A percentile compares a stretch with the other conserved stretches of the same genome.
Conservation (phyloP, 2,888 invertebrate species). For the Epistrophe eligans region DNA sequence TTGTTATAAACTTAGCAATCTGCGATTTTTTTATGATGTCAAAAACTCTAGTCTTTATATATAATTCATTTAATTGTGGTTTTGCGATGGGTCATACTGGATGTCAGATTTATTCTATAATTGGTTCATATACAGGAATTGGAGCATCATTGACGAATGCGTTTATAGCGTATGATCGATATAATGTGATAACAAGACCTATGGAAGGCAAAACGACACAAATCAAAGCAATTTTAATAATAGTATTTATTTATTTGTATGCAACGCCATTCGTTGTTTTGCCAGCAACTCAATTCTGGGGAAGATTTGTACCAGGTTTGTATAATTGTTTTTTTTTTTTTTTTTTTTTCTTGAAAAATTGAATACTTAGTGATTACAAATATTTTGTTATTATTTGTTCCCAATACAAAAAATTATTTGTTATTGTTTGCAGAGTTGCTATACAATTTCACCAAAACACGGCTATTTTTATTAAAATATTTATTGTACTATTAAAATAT, state of each 20-base stretch:
- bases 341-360: too few species aligned
- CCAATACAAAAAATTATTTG: too few species aligned
- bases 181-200: constrained; percentile 91
- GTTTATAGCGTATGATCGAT: constrained; percentile 93
- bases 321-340: too few species aligned
- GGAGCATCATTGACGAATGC: constrained; percentile 92
- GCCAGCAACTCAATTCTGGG: constrained; percentile 93
- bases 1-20: constrained; percentile 92
- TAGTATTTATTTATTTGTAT: constrained; percentile 90
- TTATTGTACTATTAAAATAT: too few species aligned
- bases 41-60: constrained; percentile 89
- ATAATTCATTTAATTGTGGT: constrained; percentile 91
- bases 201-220: constrained; percentile 92
- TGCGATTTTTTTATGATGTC: constrained; percentile 95
- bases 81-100: constrained; percentile 90
- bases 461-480: too few species aligned
- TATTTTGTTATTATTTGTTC: too few species aligned
- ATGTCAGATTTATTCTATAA: constrained; percentile 90
- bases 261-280: constrained; percentile 92
- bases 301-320: constrained; percentile 90
- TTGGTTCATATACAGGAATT: constrained; percentile 92
- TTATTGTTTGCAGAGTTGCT: too few species aligned
- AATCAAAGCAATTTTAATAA: constrained; percentile 91
- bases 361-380: too few species aligned
- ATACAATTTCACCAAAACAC: too few species aligned